phyloP scores from a whole-genome alignment of 2,797 vertebrate genomes.

The Hydrocynus forskahlii region DNA sequence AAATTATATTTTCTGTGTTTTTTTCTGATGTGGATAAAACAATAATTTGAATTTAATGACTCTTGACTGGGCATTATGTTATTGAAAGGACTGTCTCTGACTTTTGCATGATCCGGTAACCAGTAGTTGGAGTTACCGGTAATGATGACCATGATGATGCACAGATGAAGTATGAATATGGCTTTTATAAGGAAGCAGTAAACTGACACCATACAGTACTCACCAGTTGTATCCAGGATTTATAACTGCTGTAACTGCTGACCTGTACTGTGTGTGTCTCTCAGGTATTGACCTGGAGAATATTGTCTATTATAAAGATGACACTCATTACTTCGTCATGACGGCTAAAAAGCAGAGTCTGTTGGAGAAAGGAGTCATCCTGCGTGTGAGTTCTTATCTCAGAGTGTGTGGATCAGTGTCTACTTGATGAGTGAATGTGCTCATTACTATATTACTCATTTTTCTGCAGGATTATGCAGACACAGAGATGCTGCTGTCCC shows the following conservation, averaged over 20 bases:
- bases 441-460: background rate
- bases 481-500: conserved; percentile 88
- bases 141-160: too few relatives aligned
- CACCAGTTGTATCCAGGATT: background rate
- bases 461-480: conserved; percentile 85
- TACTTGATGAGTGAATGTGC: background rate
- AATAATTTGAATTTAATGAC: too few relatives aligned
- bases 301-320: conserved; percentile 98
- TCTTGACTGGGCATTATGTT: too few relatives aligned
- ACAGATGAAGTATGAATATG: too few relatives aligned
- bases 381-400: conserved; percentile 76
- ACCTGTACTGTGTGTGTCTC: conserved; percentile 6
- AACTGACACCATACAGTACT: too few relatives aligned
- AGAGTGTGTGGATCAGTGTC: background rate
- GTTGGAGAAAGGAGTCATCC: conserved; percentile 92
- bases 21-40: too few relatives aligned
- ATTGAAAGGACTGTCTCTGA: too few relatives aligned
- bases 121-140: too few relatives aligned
- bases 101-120: too few relatives aligned
- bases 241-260: background rate
- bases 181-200: too few relatives aligned
- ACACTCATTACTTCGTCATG: conserved; percentile 99
- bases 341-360: conserved; percentile 98
- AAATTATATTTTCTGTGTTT: too few relatives aligned
- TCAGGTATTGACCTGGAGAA: conserved; percentile 95